Base-by-base conservation (phyloP, 2,888 invertebrate species). In the Drosophila melanosoma region DNA sequence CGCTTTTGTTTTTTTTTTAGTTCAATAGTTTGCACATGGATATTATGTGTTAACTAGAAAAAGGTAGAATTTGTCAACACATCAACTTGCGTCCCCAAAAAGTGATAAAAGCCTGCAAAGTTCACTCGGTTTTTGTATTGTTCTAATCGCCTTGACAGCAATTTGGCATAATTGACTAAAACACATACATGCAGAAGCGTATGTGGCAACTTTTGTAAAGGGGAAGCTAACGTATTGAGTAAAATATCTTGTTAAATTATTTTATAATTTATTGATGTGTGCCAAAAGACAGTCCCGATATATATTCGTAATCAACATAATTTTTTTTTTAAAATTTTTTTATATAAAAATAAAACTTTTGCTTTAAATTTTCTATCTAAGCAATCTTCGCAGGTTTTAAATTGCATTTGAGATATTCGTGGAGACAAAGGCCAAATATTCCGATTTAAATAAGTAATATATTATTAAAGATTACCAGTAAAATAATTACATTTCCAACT, bases 101-200 rank as follows among this genome's bases (percentile, higher is more conserved):
- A 5, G 26, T 26, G 26, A 5, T 26, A 26, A 26, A 26, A 26
- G 26, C 26, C 26, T 26, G 26, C 26, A 26, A 26, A 29, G 29
- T 29, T 29, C 5, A 29, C 29, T 29, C 23, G 40, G 38, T 45
- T 33, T 54, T 36, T 20, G 17, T 42, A 36, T 48, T 57, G 32
- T 54, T 76, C 60, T 66, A 76, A 86, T 59, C 65, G 84, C 81
- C 82, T 87, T 83, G 81, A 68, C 78, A 81, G 78, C 87, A 78
- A 78, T 81, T 81, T 76, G 74, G 62, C 74, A 62, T 74, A 82
- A 86, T 86, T 83, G 83, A 66, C 75, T 56, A 69, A 48, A 48
- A 63, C 62, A 68, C 76, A 64, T 49, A 61, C 45, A 20, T 4
- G 8, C 45, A 45, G 45, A 8, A 45, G 45, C 45, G 45, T 23